Evolutionary conservation across 2,797 vertebrate genomes (phyloP).

Genomic region (Nannoperca australis): DNA sequence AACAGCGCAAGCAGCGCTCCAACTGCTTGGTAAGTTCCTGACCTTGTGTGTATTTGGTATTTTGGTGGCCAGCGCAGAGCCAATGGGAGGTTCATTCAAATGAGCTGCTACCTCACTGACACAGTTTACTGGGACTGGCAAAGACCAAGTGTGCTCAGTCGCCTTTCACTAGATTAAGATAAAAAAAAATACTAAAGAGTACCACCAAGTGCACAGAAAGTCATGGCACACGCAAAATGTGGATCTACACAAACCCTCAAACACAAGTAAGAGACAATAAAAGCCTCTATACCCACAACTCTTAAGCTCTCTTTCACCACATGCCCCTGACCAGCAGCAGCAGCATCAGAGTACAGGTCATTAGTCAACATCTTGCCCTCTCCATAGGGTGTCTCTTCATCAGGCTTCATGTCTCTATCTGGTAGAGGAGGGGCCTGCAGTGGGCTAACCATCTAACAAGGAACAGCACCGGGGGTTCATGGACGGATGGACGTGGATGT

Average conservation of each 20-base stretch:
- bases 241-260: background rate
- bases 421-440: conserved; percentile 21
- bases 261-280: conserved; percentile 27
- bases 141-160: too few relatives aligned
- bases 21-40: background rate
- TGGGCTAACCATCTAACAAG: conserved; percentile 46
- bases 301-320: conserved; percentile 43
- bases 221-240: background rate
- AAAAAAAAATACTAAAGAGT: background rate
- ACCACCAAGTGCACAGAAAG: background rate
- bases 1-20: background rate
- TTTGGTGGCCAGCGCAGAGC: background rate
- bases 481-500: conserved; percentile 40
- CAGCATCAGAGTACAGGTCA: conserved; percentile 47
- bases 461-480: conserved; percentile 39
- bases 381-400: conserved; percentile 36
- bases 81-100: background rate
- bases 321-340: conserved; percentile 42
- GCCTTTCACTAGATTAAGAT: background rate
- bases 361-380: conserved; percentile 60
- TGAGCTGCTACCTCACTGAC: background rate
- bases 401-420: conserved; percentile 56
- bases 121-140: background rate
- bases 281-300: conserved; percentile 23
- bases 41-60: background rate